Evolutionary conservation across 2,113 vertebrate genomes (phyloP), one percentile per base, ranked within the genome.

Genomic region (Cygnus atratus): DNA sequence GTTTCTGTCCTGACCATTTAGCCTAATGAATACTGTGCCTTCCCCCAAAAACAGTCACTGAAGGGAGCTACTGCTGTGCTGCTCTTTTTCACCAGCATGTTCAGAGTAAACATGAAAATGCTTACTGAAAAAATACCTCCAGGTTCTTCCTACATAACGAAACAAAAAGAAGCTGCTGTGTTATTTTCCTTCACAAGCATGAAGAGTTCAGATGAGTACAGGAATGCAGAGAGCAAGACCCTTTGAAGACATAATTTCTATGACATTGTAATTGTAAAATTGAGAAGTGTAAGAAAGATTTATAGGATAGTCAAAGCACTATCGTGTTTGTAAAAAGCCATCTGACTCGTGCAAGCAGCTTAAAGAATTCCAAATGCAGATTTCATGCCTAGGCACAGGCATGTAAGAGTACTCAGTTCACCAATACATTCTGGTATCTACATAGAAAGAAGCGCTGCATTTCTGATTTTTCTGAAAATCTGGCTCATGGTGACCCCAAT

Each of bases 391-490:
- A 39, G 54, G 52, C 50, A 44, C 55, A 35, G 43, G 22, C 35
- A 6, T 3, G 28, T 62, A 35, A 17, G 55, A 88, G 66, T 33
- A 24, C 29, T 70, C 61, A 5, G 52, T 63, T 92, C 80, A 48
- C 62, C 0, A 0, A n/a, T 33, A 22, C 2, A 0, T 18, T 67
- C 59, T 29, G 35, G 39, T 86, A 48, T 48, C 70, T 66, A 4
- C 21, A 4, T n/a, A 82, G 57, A 74, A 87, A 29, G 28, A 29
- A 66, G 39, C 88, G 73, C 21, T 82, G 55, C 43, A 6, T 39
- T 75, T 87, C 54, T 90, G 79, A 84, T 85, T 95, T 96, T 87
- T 90, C 83, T 90, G 85, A 95, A 94, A 68, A 91, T 94, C 87
- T 89, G 91, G 83, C 82, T 92, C 52, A 7, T 22, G 2, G 88